Evolutionary conservation across 1,140 invertebrate genomes (phyloP).

Genomic region (Drosophila sp.): DNA sequence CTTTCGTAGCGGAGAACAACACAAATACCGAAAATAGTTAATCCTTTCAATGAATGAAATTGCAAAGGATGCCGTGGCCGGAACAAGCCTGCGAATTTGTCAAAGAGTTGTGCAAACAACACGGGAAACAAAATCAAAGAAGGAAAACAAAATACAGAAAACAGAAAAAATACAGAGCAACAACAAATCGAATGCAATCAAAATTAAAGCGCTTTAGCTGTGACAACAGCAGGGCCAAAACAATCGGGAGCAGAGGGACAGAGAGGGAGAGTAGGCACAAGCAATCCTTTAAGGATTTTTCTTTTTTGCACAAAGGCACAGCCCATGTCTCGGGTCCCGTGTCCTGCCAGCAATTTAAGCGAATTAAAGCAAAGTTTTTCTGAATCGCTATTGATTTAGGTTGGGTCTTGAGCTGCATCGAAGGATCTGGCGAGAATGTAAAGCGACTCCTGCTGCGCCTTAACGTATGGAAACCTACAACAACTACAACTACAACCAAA

Average conservation of each 20-base stretch:
- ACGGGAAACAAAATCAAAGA: slow-evolving; percentile 25
- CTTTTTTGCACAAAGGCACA: slow-evolving; percentile 54
- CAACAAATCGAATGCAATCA: slow-evolving; percentile 82
- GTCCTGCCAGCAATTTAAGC: slow-evolving; percentile 79
- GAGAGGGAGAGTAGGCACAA: slow-evolving; percentile 7
- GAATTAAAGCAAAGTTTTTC: slow-evolving; percentile 72
- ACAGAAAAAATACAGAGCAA: slow-evolving; percentile 22
- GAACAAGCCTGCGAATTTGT: slow-evolving; percentile 79
- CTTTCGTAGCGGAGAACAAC: slow-evolving; percentile 52
- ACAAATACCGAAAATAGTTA: slow-evolving; percentile 71
- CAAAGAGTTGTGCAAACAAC: slow-evolving; percentile 77
- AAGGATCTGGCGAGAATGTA: slow-evolving; percentile 6
- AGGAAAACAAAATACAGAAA: slow-evolving; percentile 32
- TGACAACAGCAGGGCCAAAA: slow-evolving; percentile 72
- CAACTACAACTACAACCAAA: slow-evolving; percentile 7
- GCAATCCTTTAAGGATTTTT: slow-evolving; percentile 72
- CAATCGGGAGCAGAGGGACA: slow-evolving; percentile 48
- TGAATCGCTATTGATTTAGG: slow-evolving; percentile 72
- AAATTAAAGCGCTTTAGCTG: slow-evolving; percentile 83
- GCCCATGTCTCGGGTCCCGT: slow-evolving; percentile 20
- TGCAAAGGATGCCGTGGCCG: slow-evolving; percentile 49
- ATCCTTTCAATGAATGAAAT: slow-evolving; percentile 69
- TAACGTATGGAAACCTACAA: slow-evolving; percentile 39
- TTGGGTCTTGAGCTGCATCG: slow-evolving; percentile 39
- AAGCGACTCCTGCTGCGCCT: slow-evolving; percentile 65